Percentiles rank a stretch among this genome's conserved stretches.
Evolutionary conservation across 2,888 invertebrate species (phyloP).

Genomic region (Aspidiotus destructor): DNA sequence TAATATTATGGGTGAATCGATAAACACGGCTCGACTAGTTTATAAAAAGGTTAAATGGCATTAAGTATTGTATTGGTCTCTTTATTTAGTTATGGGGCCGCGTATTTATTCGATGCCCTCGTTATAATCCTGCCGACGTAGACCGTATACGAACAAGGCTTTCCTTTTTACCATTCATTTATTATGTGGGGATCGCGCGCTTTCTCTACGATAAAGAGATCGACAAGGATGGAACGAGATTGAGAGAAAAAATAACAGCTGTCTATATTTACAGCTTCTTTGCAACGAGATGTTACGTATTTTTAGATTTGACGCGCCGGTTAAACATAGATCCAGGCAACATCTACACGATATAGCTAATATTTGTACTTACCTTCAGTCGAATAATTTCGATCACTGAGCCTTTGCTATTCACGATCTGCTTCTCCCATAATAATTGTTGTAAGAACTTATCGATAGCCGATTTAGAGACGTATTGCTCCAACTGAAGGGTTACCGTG

Average conservation of each 20-base stretch:
- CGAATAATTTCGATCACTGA: slow-evolving; percentile 38
- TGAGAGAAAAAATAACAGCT: slow-evolving; percentile 10
- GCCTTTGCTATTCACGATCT: slow-evolving; percentile 35
- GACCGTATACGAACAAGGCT: neutral
- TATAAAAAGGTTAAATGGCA: slow-evolving; percentile 22
- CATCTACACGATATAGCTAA: neutral
- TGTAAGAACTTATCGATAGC: slow-evolving; percentile 39
- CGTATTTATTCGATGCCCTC: slow-evolving; percentile 7
- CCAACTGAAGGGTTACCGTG: slow-evolving; percentile 39
- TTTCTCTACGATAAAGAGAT: neutral
- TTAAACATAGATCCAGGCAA: neutral
- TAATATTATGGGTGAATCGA: slow-evolving; percentile 18
- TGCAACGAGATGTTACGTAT: neutral
- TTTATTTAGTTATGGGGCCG: slow-evolving; percentile 16
- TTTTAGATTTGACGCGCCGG: neutral
- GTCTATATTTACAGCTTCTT: slow-evolving; percentile 4
- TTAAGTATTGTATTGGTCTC: slow-evolving; percentile 23
- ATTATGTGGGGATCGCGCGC: neutral
- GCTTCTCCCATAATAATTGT: slow-evolving; percentile 39
- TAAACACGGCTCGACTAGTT: slow-evolving; percentile 14
- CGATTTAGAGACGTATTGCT: slow-evolving; percentile 35
- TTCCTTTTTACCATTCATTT: slow-evolving; percentile 9
- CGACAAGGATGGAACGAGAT: neutral
- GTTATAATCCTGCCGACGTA: slow-evolving; percentile 1
- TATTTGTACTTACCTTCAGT: slow-evolving; percentile 38